Evolutionary conservation across 1,140 invertebrate species (phyloP).

Genomic region (Dolichoris vasculosae): DNA sequence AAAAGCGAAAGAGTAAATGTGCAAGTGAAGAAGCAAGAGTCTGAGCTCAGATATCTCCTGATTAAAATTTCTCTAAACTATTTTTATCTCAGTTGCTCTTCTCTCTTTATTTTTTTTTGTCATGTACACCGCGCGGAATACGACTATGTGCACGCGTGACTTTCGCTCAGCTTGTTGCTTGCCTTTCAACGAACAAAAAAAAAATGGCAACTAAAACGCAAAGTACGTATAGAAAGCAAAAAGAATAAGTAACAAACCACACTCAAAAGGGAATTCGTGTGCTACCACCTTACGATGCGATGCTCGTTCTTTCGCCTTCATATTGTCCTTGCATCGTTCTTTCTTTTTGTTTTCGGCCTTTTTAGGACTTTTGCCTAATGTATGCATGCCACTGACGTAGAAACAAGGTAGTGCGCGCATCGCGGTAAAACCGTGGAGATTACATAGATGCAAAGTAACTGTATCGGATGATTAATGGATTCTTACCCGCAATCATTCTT

Average conservation of each 20-base stretch:
- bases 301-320: neutral
- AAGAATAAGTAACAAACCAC: neutral
- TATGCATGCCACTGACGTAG: neutral
- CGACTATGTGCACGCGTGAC: neutral
- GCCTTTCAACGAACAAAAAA: neutral
- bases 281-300: neutral
- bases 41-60: conserved; percentile 54
- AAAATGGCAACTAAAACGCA: neutral
- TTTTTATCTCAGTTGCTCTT: neutral
- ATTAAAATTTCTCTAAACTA: conserved; percentile 63
- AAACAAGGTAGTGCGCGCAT: neutral
- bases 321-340: neutral
- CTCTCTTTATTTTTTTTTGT: neutral
- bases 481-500: conserved; percentile 51
- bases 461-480: conserved; percentile 63
- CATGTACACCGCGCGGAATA: neutral
- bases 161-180: neutral
- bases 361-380: neutral
- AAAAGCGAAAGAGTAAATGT: neutral
- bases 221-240: neutral
- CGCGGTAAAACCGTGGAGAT: conserved; percentile 49
- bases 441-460: conserved; percentile 57
- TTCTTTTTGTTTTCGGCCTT: neutral
- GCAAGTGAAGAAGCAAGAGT: conserved; percentile 4
- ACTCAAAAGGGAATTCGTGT: neutral